Evolutionary conservation across 2,797 vertebrate species (phyloP).

Genomic region (Scarus forsteni): DNA sequence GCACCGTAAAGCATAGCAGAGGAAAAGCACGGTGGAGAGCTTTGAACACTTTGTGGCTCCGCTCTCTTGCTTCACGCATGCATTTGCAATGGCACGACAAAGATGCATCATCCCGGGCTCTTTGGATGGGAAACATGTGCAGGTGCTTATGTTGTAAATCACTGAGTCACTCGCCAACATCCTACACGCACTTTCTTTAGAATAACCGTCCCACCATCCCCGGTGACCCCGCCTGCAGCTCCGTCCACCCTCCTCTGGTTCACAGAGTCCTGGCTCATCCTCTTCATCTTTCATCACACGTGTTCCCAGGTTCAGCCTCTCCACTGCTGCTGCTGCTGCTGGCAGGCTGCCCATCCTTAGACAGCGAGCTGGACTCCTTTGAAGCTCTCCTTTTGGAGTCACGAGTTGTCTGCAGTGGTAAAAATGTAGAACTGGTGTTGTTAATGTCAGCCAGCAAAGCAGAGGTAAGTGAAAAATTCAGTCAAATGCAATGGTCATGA

Average conservation of each 20-base stretch:
- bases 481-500: slow-evolving; percentile 16
- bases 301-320: slow-evolving; percentile 54
- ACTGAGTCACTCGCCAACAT: slow-evolving; percentile 45
- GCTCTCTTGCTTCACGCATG: slow-evolving; percentile 66
- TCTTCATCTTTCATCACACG: slow-evolving; percentile 69
- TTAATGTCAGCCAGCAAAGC: slow-evolving; percentile 49
- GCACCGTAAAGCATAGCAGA: slow-evolving; percentile 63
- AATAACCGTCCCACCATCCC: slow-evolving; percentile 15
- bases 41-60: slow-evolving; percentile 17
- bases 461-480: slow-evolving; percentile 32
- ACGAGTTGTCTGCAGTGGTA: slow-evolving; percentile 71
- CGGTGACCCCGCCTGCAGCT: slow-evolving; percentile 24
- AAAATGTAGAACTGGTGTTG: slow-evolving; percentile 20
- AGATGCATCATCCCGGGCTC: slow-evolving; percentile 73
- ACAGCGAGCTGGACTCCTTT: slow-evolving; percentile 67
- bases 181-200: slow-evolving; percentile 22
- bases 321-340: slow-evolving; percentile 29
- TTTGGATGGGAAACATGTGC: slow-evolving; percentile 71
- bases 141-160: slow-evolving; percentile 53
- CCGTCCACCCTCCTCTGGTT: slow-evolving; percentile 4
- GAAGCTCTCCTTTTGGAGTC: slow-evolving; percentile 76
- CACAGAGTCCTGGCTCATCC: slow-evolving; percentile 3
- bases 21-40: slow-evolving; percentile 60
- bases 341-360: slow-evolving; percentile 66
- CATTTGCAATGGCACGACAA: slow-evolving; percentile 70